Conservation (phyloP, 2,797 vertebrate species). For the Rousettus madagascariensis region DNA sequence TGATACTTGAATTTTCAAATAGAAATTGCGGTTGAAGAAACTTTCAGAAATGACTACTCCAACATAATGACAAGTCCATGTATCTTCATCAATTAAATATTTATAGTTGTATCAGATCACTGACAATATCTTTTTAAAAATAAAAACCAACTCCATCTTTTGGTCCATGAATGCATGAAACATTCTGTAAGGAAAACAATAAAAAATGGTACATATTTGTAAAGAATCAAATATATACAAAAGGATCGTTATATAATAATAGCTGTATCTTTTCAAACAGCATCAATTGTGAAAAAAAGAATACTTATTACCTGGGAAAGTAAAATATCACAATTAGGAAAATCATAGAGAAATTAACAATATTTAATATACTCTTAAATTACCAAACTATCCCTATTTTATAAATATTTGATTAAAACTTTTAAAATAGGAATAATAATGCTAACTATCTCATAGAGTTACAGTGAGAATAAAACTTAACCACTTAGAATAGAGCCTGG, state of each 20-base stretch:
- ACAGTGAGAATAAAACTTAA: not conserved
- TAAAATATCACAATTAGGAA: constrained; percentile 34
- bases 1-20: constrained; percentile 53
- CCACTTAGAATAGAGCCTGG: not conserved
- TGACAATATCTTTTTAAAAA: constrained; percentile 44
- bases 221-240: constrained; percentile 16
- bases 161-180: constrained; percentile 56
- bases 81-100: constrained; percentile 46
- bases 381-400: not conserved
- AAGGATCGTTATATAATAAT: not conserved
- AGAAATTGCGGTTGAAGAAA: constrained; percentile 53
- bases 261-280: constrained; percentile 35
- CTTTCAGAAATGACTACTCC: constrained; percentile 51
- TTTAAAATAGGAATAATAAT: constrained; percentile 1
- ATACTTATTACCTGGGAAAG: constrained; percentile 8
- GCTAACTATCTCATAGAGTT: not conserved
- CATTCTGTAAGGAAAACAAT: constrained; percentile 63
- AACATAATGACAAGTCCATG: constrained; percentile 23
- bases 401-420: constrained; percentile 6
- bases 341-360: not conserved
- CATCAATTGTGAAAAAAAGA: constrained; percentile 35
- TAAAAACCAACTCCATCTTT: constrained; percentile 64
- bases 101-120: constrained; percentile 33
- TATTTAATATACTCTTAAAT: constrained; percentile 13
- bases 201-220: constrained; percentile 31